Evolutionary conservation across 53 echinoderm and acorn worm genomes (phyloP).

Genomic region (Luidia sarsii): DNA sequence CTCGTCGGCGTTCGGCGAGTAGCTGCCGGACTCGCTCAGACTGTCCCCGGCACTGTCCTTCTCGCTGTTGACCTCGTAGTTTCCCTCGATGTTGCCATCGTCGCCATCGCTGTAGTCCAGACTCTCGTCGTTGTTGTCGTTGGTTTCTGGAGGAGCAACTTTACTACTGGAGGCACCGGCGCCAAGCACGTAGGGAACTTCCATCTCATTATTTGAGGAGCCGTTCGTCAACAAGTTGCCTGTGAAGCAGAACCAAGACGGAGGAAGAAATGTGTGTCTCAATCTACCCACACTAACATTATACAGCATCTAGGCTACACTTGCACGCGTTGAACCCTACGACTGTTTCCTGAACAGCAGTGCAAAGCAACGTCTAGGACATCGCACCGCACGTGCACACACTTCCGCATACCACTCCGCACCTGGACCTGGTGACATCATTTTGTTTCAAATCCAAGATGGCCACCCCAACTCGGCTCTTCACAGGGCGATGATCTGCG

Average conservation of each 20-base stretch:
- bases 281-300: too few relatives aligned
- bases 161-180: neutral
- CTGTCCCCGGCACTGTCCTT: slow-evolving; percentile 89
- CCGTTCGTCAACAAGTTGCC: slow-evolving; percentile 22
- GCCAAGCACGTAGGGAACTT: neutral
- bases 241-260: slow-evolving; percentile 2
- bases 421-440: too few relatives aligned
- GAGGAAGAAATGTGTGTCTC: too few relatives aligned
- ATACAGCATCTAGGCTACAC: too few relatives aligned
- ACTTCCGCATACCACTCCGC: too few relatives aligned
- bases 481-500: too few relatives aligned
- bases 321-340: too few relatives aligned
- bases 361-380: too few relatives aligned
- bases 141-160: neutral
- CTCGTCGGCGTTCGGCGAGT: slow-evolving; percentile 77
- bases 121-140: slow-evolving; percentile 75
- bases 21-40: slow-evolving; percentile 88
- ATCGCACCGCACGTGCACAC: too few relatives aligned
- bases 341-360: too few relatives aligned
- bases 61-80: slow-evolving; percentile 85
- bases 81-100: slow-evolving; percentile 72
- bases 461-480: too few relatives aligned
- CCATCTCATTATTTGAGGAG: slow-evolving; percentile 9
- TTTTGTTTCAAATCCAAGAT: too few relatives aligned
- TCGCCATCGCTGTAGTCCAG: slow-evolving; percentile 92